phyloP scores from a whole-genome alignment of 2,797 vertebrate genomes.

The Squalus acanthias region DNA sequence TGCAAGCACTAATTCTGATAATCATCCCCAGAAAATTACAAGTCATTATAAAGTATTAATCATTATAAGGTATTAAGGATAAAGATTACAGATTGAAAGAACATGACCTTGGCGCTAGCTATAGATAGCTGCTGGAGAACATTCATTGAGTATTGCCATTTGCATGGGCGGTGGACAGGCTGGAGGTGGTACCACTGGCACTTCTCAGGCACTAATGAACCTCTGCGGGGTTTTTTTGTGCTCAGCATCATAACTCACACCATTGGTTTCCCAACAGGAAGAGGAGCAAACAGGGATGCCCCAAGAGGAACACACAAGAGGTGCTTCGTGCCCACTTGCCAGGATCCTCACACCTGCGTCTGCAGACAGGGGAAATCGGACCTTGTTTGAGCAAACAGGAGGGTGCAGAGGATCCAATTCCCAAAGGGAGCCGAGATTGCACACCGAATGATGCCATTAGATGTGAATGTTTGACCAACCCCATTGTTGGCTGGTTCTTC shows the following conservation, averaged over 20 bases:
- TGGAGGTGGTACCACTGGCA: neutral
- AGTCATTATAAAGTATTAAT: neutral
- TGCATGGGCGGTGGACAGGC: neutral
- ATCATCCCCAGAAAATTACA: conserved; percentile 3
- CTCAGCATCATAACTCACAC: neutral
- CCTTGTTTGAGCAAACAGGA: neutral
- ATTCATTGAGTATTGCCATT: neutral
- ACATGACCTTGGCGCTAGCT: conserved; percentile 48
- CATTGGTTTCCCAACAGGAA: neutral
- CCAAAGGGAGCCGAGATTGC: neutral
- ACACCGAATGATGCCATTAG: neutral
- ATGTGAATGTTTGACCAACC: neutral
- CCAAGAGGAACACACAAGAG: neutral
- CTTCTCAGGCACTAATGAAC: neutral
- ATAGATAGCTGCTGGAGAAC: conserved; percentile 48
- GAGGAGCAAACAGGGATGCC: neutral
- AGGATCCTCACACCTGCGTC: neutral
- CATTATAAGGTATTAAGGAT: conserved; percentile 46
- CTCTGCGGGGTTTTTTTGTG: neutral
- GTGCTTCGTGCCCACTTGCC: neutral
- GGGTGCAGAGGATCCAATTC: neutral
- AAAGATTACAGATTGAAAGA: conserved; percentile 41
- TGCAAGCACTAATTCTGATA: neutral
- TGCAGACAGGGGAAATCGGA: neutral
- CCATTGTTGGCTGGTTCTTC: neutral